A percentile compares a stretch with the other conserved stretches of the same genome.
phyloP scores from a whole-genome alignment of 2,113 vertebrate species.

The Centrocercus urophasianus region DNA sequence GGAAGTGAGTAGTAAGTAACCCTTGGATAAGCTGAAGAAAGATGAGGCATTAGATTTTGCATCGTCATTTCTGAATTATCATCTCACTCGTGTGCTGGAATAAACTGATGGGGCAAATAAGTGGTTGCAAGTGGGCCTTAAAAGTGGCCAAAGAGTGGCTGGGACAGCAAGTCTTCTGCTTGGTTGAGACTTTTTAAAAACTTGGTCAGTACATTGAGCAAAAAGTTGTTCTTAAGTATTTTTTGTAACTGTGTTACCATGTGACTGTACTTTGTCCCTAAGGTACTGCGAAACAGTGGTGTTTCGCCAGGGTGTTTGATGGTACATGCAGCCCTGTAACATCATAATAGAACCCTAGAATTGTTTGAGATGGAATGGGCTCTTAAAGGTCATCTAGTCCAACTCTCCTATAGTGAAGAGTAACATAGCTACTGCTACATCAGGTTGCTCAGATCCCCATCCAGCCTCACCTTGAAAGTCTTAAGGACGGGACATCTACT shows the following conservation, averaged over 20 bases:
- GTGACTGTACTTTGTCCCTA: background rate
- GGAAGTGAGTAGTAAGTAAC: background rate
- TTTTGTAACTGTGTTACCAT: background rate
- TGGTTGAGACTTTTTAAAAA: background rate
- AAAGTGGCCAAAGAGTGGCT: background rate
- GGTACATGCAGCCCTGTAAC: accelerated
- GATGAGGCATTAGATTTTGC: background rate
- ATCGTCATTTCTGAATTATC: accelerated
- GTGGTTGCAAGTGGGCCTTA: background rate
- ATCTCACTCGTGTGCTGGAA: background rate
- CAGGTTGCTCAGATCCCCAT: too few relatives aligned
- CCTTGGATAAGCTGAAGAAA: background rate
- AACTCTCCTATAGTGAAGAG: too few relatives aligned
- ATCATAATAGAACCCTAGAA: too few relatives aligned
- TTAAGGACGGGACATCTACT: too few relatives aligned
- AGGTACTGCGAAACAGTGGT: background rate
- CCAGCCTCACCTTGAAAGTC: too few relatives aligned
- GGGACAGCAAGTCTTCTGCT: background rate
- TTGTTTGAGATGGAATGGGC: too few relatives aligned
- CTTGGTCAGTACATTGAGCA: background rate
- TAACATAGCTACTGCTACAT: too few relatives aligned
- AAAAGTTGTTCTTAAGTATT: background rate
- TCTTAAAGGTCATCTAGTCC: too few relatives aligned
- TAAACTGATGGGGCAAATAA: background rate
- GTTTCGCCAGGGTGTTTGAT: background rate